Percentiles rank a stretch among this genome's conserved stretches.
These are phyloP conservation scores for Pseudochromis fuscus DNA, from an alignment of 2,797 vertebrate species.

Conservation along the genomic window DNA sequence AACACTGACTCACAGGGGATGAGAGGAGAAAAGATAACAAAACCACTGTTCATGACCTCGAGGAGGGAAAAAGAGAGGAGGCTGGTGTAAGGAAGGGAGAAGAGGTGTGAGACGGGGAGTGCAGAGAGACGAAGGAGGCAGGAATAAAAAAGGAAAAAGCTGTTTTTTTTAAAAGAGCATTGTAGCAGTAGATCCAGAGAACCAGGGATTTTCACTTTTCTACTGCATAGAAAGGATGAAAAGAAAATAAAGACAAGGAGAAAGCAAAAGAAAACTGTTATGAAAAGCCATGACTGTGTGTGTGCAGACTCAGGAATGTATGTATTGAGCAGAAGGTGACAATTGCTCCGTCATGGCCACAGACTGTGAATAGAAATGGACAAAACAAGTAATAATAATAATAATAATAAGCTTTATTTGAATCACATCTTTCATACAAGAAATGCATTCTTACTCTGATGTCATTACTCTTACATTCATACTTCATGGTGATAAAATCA, in stretches of 20 bases:
- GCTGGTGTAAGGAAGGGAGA: not conserved
- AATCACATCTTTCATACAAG: too few species aligned
- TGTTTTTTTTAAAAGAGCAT: not conserved
- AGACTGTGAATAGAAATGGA: too few species aligned
- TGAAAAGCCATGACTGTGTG: not conserved
- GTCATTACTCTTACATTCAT: too few species aligned
- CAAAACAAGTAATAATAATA: too few species aligned
- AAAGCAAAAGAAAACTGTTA: not conserved
- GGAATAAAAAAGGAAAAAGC: not conserved
- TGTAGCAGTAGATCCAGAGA: not conserved
- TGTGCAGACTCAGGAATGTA: not conserved
- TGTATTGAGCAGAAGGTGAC: not conserved
- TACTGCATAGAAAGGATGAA: not conserved
- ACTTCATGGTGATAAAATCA: too few species aligned
- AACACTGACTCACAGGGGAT: constrained; percentile 57
- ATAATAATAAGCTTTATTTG: too few species aligned
- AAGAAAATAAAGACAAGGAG: not conserved
- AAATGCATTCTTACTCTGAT: too few species aligned
- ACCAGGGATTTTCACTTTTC: not conserved
- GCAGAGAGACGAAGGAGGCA: not conserved
- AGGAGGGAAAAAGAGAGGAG: constrained; percentile 4
- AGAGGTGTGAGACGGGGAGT: constrained; percentile 2
- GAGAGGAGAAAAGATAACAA: constrained; percentile 46
- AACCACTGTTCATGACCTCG: constrained; percentile 36
- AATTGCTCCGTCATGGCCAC: too few species aligned